Base-by-base conservation (phyloP, 2,797 vertebrate genomes). In the Tinamus major region DNA sequence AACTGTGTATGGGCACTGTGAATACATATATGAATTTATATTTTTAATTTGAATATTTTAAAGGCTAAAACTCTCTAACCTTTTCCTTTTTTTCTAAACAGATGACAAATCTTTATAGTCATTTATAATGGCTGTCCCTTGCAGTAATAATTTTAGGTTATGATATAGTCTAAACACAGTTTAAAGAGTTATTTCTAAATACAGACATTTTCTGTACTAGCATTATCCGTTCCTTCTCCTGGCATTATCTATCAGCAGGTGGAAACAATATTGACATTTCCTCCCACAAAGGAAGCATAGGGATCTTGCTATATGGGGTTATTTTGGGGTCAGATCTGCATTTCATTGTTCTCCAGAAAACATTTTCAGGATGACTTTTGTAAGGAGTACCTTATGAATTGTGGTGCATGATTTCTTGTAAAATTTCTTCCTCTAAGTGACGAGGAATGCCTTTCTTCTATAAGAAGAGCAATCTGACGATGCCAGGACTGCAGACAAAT, bases 21-120 rank as follows among this genome's bases (percentile, higher is more conserved):
- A n/a, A 82, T 13, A 0, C 0, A 31, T 35, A 2, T 27, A 24
- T 46, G 18, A 64, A 58, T 65, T 82, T 59, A 6, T 24, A 26
- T 27, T 65, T 77, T 79, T 56, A 76, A 44, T 27, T 39, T 51
- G 6, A 39, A 11, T 33, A 75, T 75, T 93, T 89, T 41, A 74
- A 4, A 26, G 4, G 6, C 3, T 56, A 35, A 65, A 58, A 27
- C 8, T 35, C 82, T 87, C 6, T 21, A 46, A 27, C 3, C 3
- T 55, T 58, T 27, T 33, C 10, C 31, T 9, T 82, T 58, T 1
- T 5, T 29, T 69, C n/a, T 20, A 19, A 63, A 79, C 44, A 59
- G 18, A 69, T 21, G 48, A 48, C 53, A 49, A 17, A 44, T 59
- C 26, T 78, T 6, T 63, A 39, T 37, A 11, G 3, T 5, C 20